Evolutionary conservation across 1,140 invertebrate genomes (phyloP).

Genomic region (Drosophila watanabei): DNA sequence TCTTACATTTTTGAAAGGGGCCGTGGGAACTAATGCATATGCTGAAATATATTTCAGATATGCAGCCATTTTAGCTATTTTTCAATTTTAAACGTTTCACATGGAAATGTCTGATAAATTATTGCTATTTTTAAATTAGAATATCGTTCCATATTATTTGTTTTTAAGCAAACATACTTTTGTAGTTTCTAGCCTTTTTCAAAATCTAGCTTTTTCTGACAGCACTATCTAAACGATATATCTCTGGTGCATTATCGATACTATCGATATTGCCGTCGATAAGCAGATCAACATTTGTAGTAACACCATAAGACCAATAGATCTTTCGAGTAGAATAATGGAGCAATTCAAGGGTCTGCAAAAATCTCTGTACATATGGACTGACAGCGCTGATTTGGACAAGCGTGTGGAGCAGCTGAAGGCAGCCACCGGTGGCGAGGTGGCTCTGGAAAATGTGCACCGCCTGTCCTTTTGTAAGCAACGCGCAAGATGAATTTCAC

Average conservation of each 20-base stretch:
- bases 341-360: constrained; percentile 73
- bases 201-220: not conserved
- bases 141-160: too few species aligned
- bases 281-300: not conserved
- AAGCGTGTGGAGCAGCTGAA: constrained; percentile 67
- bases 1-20: not conserved
- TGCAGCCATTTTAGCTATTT: not conserved
- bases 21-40: not conserved
- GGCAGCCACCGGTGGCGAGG: constrained; percentile 68
- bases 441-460: constrained; percentile 80
- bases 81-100: not conserved
- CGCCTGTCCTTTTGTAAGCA: constrained; percentile 79
- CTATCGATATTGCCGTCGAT: not conserved
- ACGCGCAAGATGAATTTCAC: constrained; percentile 5
- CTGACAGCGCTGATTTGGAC: constrained; percentile 65
- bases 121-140: not conserved
- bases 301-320: not conserved
- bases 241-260: not conserved
- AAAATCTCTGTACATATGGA: constrained; percentile 79
- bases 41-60: not conserved
- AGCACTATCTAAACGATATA: not conserved
- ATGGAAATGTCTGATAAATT: too few species aligned
- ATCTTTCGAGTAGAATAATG: constrained; percentile 48
- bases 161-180: too few species aligned
- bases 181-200: not conserved